A percentile compares a stretch with the other conserved stretches of the same genome.
These are phyloP conservation scores for Carduelis carduelis DNA, from an alignment of 2,797 vertebrate species.

Conservation along the genomic window DNA sequence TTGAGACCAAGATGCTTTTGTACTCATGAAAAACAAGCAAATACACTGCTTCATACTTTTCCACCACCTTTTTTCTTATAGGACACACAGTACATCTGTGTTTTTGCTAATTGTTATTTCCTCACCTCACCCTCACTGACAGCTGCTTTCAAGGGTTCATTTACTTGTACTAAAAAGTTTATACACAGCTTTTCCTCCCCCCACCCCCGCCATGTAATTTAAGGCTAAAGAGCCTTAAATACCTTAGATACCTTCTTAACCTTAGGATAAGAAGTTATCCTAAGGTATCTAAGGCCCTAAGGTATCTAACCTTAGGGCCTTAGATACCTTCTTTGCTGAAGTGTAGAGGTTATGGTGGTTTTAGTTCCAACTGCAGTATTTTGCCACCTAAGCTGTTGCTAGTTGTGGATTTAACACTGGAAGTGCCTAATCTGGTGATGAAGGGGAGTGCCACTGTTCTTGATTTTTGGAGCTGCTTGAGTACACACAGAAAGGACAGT, in stretches of 20 bases:
- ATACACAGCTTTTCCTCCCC: not conserved
- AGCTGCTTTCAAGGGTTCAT: not conserved
- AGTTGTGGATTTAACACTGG: not conserved
- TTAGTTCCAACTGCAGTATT: not conserved
- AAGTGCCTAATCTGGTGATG: not conserved
- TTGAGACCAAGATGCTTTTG: not conserved
- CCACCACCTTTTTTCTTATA: not conserved
- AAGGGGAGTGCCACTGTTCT: not conserved
- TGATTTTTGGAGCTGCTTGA: not conserved
- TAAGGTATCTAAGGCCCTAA: no score
- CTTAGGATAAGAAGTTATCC: no score
- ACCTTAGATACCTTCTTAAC: no score
- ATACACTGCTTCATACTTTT: not conserved
- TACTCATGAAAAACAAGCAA: not conserved
- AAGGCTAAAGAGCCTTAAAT: not conserved
- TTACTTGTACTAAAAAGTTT: not conserved
- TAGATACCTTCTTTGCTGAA: not conserved
- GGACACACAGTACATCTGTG: not conserved
- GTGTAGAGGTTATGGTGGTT: not conserved
- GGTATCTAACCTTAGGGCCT: not conserved
- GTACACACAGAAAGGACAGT: not conserved
- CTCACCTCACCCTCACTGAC: not conserved
- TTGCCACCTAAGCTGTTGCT: not conserved
- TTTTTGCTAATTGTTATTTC: not conserved
- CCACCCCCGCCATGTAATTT: rapidly evolving